These are phyloP conservation scores for Toxostoma redivivum DNA, from an alignment of 2,113 vertebrate genomes.

Conservation along the genomic window DNA sequence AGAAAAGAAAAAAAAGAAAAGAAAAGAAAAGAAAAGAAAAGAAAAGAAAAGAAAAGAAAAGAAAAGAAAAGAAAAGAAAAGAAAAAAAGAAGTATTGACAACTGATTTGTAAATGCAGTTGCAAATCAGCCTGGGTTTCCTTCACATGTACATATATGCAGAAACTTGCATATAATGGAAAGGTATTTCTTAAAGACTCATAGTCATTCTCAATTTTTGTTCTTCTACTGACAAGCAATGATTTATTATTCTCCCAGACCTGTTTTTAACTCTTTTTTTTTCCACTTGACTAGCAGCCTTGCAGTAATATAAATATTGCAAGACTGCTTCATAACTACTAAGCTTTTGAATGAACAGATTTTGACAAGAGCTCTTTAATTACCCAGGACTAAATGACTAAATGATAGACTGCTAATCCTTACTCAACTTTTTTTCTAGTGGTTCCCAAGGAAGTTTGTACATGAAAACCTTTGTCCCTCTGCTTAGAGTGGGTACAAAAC, in stretches of 20 bases:
- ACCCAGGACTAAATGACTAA: not conserved
- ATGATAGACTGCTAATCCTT: not conserved
- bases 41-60: too few species aligned
- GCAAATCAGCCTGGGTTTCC: not conserved
- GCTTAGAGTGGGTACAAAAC: not conserved
- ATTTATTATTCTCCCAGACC: not conserved
- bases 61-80: too few species aligned
- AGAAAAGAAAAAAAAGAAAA: not conserved
- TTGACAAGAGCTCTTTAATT: not conserved
- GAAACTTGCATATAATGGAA: not conserved
- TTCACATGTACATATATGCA: not conserved
- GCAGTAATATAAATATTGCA: not conserved
- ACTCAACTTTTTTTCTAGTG: not conserved
- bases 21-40: too few species aligned
- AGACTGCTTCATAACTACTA: not conserved
- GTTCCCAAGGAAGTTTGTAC: not conserved
- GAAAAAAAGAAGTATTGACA: accelerated
- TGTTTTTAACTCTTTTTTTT: not conserved
- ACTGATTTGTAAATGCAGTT: not conserved
- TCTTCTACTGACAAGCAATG: not conserved
- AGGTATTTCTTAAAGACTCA: not conserved
- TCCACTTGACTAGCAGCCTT: not conserved
- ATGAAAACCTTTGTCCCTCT: not conserved
- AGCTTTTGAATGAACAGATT: not conserved
- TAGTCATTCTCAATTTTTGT: not conserved